Evolutionary conservation across 1,140 invertebrate species (phyloP), one percentile per base, ranked within the genome.

Genomic region (Euwallacea fornicatus): DNA sequence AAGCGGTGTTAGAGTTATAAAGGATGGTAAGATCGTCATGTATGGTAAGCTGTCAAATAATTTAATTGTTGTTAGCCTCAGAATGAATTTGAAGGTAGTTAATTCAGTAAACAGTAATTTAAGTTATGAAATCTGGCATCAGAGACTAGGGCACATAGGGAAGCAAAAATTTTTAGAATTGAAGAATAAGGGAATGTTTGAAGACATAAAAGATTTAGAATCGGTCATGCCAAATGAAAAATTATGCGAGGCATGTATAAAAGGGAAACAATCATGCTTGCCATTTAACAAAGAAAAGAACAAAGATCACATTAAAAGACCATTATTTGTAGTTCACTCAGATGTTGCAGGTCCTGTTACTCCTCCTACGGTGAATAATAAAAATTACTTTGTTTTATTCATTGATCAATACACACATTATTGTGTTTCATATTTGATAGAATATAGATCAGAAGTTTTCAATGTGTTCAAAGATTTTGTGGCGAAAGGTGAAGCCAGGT

Each of bases 271-370:
- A 78, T 69, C 76, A 33, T 66, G 79, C 70, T 71, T 83, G 55
- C 77, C 77, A n/a, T 83, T 83, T 78, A 64, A 77, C 59, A 76
- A 79, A 61, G 63, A 54, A 59, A 80, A 79, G 75, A 66, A 78
- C 67, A 81, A 81, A 76, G 66, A 41, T 56, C 58, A 80, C 73
- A 77, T 81, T n/a, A 78, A 80, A 53, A 71, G 81, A 73, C 78
- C 79, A 9, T 75, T 83, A 65, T 80, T 80, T 76, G 72, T 81
- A 42, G 74, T 83, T n/a, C 78, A 81, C 75, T 82, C 78, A 8
- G 81, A 84, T 79, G 78, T 83, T 4, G 83, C 82, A 76, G 82
- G 80, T 42, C 79, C 81, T 66, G 83, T 84, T 41, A 81, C 77
- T 67, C 80, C 81, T 65, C 15, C 71, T 33, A 76, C 77, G 7